Evolutionary conservation across 2,797 vertebrate genomes (phyloP).

Genomic region (Tachyglossus aculeatus): DNA sequence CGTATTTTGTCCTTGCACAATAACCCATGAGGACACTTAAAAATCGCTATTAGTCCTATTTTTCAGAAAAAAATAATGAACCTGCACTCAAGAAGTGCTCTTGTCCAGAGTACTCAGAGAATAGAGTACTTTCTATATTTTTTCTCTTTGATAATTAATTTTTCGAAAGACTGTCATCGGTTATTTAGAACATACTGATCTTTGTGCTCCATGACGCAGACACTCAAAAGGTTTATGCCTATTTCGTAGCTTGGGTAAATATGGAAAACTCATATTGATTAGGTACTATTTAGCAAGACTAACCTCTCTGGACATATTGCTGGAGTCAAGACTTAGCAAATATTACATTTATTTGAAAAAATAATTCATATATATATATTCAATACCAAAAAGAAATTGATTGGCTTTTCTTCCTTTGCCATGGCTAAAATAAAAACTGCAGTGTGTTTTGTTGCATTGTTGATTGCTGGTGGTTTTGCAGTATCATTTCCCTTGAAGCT

Average conservation of each 20-base stretch:
- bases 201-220: background rate
- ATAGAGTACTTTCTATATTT: conserved; percentile 11
- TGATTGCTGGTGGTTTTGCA: background rate
- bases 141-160: conserved; percentile 27
- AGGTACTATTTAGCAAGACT: background rate
- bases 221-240: background rate
- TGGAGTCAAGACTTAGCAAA: conserved; percentile 18
- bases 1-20: conserved; percentile 2
- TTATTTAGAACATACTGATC: conserved; percentile 12
- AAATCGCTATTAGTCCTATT: conserved; percentile 12
- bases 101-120: background rate
- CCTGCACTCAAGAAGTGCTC: background rate
- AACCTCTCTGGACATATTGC: background rate
- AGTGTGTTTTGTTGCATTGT: background rate
- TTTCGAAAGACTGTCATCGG: background rate
- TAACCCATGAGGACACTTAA: conserved; percentile 3
- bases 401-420: conserved; percentile 13
- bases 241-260: background rate
- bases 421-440: background rate
- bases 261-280: conserved; percentile 28
- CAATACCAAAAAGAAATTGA: background rate
- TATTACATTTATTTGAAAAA: conserved; percentile 30
- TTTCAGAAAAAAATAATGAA: background rate
- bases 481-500: conserved; percentile 11
- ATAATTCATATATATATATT: background rate